These are phyloP conservation scores for Dicyrtoma fusca DNA, from an alignment of 2,888 invertebrate genomes.

Conservation along the genomic window DNA sequence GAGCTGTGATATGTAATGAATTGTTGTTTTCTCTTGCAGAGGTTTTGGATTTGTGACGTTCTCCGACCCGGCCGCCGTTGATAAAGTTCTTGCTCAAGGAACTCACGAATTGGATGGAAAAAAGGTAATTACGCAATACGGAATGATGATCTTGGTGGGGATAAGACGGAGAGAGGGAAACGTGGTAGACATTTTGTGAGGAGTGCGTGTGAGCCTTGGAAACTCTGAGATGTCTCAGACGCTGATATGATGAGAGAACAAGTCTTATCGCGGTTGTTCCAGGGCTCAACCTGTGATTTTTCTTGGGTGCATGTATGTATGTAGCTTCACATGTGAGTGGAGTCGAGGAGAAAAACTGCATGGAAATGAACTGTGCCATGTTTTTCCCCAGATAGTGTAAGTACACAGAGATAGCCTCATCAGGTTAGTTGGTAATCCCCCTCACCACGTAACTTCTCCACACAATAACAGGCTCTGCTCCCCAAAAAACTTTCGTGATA, in stretches of 20 bases:
- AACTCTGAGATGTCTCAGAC: background rate
- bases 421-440: background rate
- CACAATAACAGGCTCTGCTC: slow-evolving; percentile 1
- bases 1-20: background rate
- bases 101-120: slow-evolving; percentile 99
- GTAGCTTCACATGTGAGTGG: too few relatives aligned
- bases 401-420: background rate
- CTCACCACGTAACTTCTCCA: background rate
- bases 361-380: background rate
- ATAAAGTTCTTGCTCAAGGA: slow-evolving; percentile 97
- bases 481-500: slow-evolving; percentile 13
- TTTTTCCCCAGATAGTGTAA: background rate
- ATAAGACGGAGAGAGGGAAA: too few relatives aligned
- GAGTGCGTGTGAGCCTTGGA: slow-evolving; percentile 18
- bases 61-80: slow-evolving; percentile 96
- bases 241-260: slow-evolving; percentile 3
- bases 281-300: background rate
- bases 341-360: too few relatives aligned
- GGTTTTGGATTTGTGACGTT: slow-evolving; percentile 99
- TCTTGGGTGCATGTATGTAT: too few relatives aligned
- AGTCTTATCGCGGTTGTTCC: slow-evolving; percentile 8
- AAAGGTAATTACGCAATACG: slow-evolving; percentile 71
- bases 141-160: background rate
- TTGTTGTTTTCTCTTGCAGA: slow-evolving; percentile 65
- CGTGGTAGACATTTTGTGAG: slow-evolving; percentile 14